These are phyloP conservation scores for Siniperca obscura DNA, from an alignment of 2,797 vertebrate genomes.

Conservation along the genomic window DNA sequence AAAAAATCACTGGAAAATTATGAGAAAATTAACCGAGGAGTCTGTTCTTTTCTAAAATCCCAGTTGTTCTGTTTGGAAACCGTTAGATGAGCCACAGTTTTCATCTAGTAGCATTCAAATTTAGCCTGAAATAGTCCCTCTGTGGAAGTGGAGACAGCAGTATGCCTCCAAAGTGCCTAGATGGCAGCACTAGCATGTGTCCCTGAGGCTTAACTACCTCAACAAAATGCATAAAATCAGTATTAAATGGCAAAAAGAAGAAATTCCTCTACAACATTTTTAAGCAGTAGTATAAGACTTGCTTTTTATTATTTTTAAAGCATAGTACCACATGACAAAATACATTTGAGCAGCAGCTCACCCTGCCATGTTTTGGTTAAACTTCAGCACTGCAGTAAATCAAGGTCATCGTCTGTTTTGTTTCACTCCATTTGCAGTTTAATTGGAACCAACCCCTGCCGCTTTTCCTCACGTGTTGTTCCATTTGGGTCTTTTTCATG, in stretches of 20 bases:
- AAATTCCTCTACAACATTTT: not conserved
- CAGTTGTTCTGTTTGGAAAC: not conserved
- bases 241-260: not conserved
- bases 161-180: constrained; percentile 56
- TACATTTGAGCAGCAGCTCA: constrained; percentile 22
- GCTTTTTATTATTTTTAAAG: constrained; percentile 9
- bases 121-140: not conserved
- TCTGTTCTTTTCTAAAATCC: not conserved
- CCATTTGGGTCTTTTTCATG: constrained; percentile 53
- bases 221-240: not conserved
- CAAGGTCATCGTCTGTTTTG: constrained; percentile 59
- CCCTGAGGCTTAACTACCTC: not conserved
- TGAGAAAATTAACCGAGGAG: not conserved
- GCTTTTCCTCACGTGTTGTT: constrained; percentile 27
- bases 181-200: constrained; percentile 74
- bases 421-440: constrained; percentile 66
- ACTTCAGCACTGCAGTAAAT: constrained; percentile 40
- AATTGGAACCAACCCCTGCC: constrained; percentile 65
- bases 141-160: constrained; percentile 16
- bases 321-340: constrained; percentile 20
- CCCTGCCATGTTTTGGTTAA: constrained; percentile 40
- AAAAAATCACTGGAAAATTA: not conserved
- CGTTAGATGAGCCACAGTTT: not conserved
- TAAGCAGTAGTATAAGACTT: not conserved
- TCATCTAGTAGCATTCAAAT: not conserved